These are phyloP conservation scores for Pentalonia nigronervosa DNA, from an alignment of 1,140 invertebrate genomes.

Conservation along the genomic window DNA sequence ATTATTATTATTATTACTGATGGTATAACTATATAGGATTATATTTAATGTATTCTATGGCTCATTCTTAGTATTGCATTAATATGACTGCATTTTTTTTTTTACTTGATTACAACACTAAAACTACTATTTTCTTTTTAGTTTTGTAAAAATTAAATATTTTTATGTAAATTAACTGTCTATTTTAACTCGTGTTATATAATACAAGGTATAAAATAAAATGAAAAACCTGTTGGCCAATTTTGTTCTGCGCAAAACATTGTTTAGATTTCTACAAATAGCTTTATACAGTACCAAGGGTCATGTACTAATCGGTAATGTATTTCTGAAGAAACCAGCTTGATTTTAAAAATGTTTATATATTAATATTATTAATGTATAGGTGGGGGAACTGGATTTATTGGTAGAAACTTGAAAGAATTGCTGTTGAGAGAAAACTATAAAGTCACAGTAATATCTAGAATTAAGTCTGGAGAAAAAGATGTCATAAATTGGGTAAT, in stretches of 20 bases:
- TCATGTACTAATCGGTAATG: background rate
- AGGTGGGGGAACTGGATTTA: constrained; percentile 92
- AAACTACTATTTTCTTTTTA: background rate
- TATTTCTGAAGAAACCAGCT: no score
- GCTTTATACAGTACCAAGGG: background rate
- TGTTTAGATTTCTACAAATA: background rate
- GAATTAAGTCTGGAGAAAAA: constrained; percentile 74
- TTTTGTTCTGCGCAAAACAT: background rate
- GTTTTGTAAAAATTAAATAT: background rate
- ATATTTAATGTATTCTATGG: background rate
- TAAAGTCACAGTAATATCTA: constrained; percentile 78
- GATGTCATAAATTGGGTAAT: constrained; percentile 77
- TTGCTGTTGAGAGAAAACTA: constrained; percentile 74
- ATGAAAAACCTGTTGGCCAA: background rate
- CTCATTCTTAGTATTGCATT: background rate
- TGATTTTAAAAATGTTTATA: background rate
- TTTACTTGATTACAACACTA: background rate
- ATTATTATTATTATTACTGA: no score
- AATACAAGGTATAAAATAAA: background rate
- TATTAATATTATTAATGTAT: constrained; percentile 60
- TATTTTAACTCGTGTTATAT: background rate
- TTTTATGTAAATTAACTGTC: background rate
- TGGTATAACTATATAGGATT: background rate
- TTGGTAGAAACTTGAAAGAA: constrained; percentile 76
- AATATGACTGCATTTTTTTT: background rate